Conservation (phyloP, 2,888 invertebrate genomes). For the Tetramorium bicarinatum region DNA sequence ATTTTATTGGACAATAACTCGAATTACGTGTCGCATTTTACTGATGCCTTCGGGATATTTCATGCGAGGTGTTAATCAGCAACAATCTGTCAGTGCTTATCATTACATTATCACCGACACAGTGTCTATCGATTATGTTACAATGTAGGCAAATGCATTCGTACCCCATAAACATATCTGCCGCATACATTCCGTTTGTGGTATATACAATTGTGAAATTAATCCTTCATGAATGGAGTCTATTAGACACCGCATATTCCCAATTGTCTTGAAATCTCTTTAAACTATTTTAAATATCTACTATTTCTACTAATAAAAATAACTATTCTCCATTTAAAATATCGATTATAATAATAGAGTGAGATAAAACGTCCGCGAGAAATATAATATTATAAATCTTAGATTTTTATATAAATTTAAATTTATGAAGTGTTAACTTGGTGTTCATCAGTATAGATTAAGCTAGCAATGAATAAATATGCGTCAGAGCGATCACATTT, state of each 20-base stretch:
- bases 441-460: not conserved
- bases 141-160: constrained; percentile 25
- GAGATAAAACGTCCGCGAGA: not conserved
- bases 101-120: not conserved
- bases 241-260: not conserved
- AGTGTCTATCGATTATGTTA: constrained; percentile 25
- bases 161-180: constrained; percentile 17
- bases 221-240: not conserved
- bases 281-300: not conserved
- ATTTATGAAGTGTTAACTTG: not conserved
- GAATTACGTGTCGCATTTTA: constrained; percentile 30
- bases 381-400: not conserved
- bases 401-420: not conserved
- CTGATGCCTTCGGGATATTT: constrained; percentile 13
- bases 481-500: not conserved
- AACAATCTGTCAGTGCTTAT: constrained; percentile 39
- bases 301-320: not conserved
- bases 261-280: not conserved
- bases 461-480: not conserved
- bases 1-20: not conserved
- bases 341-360: not conserved
- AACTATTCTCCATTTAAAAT: not conserved
- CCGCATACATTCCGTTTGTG: not conserved
- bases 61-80: constrained; percentile 21
- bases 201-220: not conserved